A percentile compares a stretch with the other conserved stretches of the same genome.
Conservation (phyloP, 2,888 invertebrate genomes). For the Mythimna pallens region DNA sequence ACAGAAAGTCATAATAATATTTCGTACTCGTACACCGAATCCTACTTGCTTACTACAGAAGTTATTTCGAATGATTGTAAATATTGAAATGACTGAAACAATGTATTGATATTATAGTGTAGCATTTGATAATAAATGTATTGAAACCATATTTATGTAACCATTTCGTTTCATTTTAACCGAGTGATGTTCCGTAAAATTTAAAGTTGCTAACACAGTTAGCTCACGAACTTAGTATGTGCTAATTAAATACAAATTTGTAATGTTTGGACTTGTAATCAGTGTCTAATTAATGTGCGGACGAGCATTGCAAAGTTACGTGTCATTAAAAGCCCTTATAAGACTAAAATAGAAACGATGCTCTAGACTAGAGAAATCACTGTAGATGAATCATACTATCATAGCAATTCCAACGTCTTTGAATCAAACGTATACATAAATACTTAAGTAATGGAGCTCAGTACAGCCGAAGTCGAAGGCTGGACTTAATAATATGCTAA, state of each 20-base stretch:
- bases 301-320: constrained; percentile 7
- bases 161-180: constrained; percentile 61
- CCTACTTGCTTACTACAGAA: constrained; percentile 58
- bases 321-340: constrained; percentile 25
- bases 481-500: constrained; percentile 28
- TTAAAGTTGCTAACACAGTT: constrained; percentile 26
- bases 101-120: constrained; percentile 67
- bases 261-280: constrained; percentile 51
- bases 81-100: constrained; percentile 67
- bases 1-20: constrained; percentile 66
- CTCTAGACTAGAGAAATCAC: constrained; percentile 30
- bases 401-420: constrained; percentile 16
- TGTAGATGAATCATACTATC: constrained; percentile 32
- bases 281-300: constrained; percentile 45
- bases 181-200: constrained; percentile 23
- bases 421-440: constrained; percentile 15
- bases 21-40: constrained; percentile 50
- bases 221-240: constrained; percentile 40
- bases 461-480: constrained; percentile 20
- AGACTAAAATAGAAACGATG: constrained; percentile 23
- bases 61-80: constrained; percentile 64
- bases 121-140: constrained; percentile 70
- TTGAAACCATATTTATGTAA: constrained; percentile 60
- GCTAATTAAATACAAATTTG: constrained; percentile 56
- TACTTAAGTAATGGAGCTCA: constrained; percentile 12